phyloP scores from a whole-genome alignment of 2,797 vertebrate genomes.

The Cirrhinus mrigala region DNA sequence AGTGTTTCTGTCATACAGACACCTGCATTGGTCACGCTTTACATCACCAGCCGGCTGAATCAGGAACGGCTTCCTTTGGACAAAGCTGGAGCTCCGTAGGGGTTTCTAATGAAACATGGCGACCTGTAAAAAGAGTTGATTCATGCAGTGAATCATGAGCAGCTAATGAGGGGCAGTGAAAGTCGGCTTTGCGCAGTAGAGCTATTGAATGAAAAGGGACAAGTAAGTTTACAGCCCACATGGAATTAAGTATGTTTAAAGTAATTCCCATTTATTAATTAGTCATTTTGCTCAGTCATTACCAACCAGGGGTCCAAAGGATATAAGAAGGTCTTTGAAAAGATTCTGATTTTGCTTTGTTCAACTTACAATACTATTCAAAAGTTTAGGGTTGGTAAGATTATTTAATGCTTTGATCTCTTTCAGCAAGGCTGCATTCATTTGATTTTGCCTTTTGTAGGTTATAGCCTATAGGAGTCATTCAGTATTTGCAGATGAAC shows the following conservation, averaged over 20 bases:
- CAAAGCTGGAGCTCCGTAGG: conserved; percentile 9
- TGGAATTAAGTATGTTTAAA: neutral
- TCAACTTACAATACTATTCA: neutral
- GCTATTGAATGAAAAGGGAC: conserved; percentile 18
- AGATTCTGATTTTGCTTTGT: neutral
- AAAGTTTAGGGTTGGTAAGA: neutral
- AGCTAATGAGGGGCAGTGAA: conserved; percentile 17
- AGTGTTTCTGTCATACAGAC: conserved; percentile 41
- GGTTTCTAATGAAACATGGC: conserved; percentile 46
- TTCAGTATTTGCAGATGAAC: neutral
- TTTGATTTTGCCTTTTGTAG: neutral
- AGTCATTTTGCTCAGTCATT: neutral
- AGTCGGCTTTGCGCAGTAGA: neutral
- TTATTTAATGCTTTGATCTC: neutral
- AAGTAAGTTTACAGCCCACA: neutral
- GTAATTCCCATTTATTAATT: neutral
- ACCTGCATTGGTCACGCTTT: conserved; percentile 41
- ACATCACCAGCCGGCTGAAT: conserved; percentile 37
- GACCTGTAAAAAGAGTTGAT: conserved; percentile 51
- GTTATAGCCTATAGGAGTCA: neutral
- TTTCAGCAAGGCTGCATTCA: neutral
- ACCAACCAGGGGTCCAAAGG: neutral
- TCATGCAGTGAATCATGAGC: conserved; percentile 47
- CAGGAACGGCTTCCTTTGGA: conserved; percentile 28
- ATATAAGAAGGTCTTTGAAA: neutral